phyloP scores from a whole-genome alignment of 1,140 invertebrate species.

The Euwallacea fornicatus region DNA sequence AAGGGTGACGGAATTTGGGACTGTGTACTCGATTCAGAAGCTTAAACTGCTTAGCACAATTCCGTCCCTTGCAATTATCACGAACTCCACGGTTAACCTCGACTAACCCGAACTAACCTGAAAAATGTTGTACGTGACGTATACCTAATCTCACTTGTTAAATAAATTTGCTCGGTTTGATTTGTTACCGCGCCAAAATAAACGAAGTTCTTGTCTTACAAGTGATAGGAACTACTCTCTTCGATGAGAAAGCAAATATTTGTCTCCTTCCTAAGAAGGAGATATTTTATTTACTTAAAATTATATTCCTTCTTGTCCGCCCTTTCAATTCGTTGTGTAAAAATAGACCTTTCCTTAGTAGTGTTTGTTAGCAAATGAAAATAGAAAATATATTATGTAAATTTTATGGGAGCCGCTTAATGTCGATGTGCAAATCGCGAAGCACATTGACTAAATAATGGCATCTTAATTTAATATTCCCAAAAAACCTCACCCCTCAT shows the following conservation, averaged over 20 bases:
- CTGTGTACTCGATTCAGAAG: background rate
- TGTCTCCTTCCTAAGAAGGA: constrained; percentile 18
- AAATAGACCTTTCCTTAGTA: background rate
- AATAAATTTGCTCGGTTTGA: constrained; percentile 27
- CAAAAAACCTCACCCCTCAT: background rate
- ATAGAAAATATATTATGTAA: too few relatives aligned
- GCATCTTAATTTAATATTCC: background rate
- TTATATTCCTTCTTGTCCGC: constrained; percentile 17
- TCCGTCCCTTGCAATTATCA: background rate
- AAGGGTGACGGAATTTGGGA: constrained; percentile 1
- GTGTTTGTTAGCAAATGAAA: too few relatives aligned
- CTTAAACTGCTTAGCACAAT: background rate
- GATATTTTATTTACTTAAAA: constrained; percentile 34
- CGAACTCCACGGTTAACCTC: background rate
- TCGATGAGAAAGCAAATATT: constrained; percentile 30
- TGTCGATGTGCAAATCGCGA: background rate
- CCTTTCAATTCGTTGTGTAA: constrained; percentile 6
- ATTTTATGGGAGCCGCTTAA: background rate
- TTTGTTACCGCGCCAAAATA: constrained; percentile 29
- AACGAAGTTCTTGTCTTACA: constrained; percentile 26
- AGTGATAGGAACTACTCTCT: constrained; percentile 29
- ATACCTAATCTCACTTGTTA: constrained; percentile 26
- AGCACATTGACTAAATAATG: constrained; percentile 1
- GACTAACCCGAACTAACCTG: background rate
- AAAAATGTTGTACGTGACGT: constrained; percentile 23